Evolutionary conservation across 2,888 invertebrate species (phyloP), one percentile per base, ranked within the genome.

Genomic region (Chaetoderma sp.): DNA sequence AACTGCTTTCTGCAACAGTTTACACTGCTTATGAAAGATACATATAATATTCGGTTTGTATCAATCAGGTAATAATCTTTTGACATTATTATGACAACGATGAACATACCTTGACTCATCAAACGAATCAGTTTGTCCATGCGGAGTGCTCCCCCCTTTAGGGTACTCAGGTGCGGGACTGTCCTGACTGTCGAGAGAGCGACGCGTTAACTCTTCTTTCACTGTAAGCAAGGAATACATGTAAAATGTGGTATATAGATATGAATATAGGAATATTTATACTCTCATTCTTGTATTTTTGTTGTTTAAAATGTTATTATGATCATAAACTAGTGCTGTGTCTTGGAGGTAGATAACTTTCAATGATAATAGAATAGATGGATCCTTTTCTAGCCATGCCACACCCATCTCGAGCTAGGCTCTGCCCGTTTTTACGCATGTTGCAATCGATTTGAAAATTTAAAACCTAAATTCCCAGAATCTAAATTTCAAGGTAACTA

Each of bases 111-210:
- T n/a, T n/a, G 70, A 61, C 44, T 74, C 73, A 18, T 68, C 70
- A 56, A 74, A 70, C 18, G 73, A 74, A n/a, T 72, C 71, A 21
- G 68, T 63, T 16, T 68, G 62, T 27, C 65, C 56, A 6, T 67
- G 57, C n/a, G 63, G 63, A 23, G 72, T 67, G 39, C 63, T 58
- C 47, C 73, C 72, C 32, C 30, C 59, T 50, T 78, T 77, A 33
- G 77, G 78, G 18, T 65, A 71, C 10, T 80, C 79, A 4, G 73
- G 78, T 2, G 72, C 67, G n/a, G 78, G 77, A 59, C 78, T 78
- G 56, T 80, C 82, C 54, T 80, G 79, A 44, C 80, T 79, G 67
- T 81, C 80, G 36, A 80, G 74, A 13, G 80, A 80, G 39, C 74
- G 71, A 4, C 81, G 63, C 60, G 75, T n/a, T n/a, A n/a, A n/a